Conservation (phyloP, 1,140 invertebrate species). For the Saccostrea echinata region DNA sequence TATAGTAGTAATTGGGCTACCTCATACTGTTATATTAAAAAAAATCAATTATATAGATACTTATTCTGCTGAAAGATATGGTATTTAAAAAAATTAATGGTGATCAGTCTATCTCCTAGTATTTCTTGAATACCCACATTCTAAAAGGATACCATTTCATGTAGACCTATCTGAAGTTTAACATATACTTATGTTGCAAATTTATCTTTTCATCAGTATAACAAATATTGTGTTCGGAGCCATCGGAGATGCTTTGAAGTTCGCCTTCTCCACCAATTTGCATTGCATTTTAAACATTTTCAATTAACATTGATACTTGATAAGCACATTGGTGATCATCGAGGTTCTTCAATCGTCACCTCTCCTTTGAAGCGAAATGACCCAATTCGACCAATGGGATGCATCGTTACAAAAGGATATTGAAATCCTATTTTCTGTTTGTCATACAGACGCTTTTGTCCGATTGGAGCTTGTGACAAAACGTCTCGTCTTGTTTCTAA, state of each 20-base stretch:
- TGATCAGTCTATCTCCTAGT: not conserved
- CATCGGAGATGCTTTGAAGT: conserved; percentile 8
- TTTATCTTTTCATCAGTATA: conserved; percentile 35
- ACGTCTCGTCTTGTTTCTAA: conserved; percentile 36
- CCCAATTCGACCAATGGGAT: conserved; percentile 32
- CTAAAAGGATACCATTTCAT: not conserved
- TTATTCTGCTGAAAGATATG: not conserved
- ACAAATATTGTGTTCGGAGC: conserved; percentile 24
- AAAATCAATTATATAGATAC: conserved; percentile 2
- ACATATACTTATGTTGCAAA: conserved; percentile 10
- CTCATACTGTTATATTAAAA: not conserved
- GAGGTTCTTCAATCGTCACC: not conserved
- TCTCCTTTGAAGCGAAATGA: conserved; percentile 15
- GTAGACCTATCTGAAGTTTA: not conserved
- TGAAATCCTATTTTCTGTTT: conserved; percentile 31
- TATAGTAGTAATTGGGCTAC: not conserved
- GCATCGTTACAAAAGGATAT: conserved; percentile 28
- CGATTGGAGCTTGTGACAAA: conserved; percentile 36
- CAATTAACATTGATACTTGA: conserved; percentile 37
- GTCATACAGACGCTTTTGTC: conserved; percentile 24
- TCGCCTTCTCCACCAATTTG: conserved; percentile 23
- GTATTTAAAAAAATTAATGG: not conserved
- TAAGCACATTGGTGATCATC: conserved; percentile 10
- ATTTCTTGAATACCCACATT: not conserved
- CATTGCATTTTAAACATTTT: conserved; percentile 33